phyloP scores from a whole-genome alignment of 1,140 invertebrate species.

The Cydia pomonella region DNA sequence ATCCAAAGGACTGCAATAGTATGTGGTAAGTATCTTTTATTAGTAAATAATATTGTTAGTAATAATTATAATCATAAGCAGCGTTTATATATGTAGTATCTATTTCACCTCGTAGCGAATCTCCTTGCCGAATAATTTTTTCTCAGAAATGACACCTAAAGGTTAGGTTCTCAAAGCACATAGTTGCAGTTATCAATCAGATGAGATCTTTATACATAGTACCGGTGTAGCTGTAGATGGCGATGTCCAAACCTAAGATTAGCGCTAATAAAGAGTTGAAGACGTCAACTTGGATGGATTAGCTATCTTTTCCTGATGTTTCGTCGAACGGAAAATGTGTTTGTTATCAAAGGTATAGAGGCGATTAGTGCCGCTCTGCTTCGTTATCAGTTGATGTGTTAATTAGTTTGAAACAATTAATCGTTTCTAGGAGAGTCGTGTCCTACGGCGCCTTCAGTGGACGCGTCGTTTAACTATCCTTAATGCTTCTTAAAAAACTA shows the following conservation, averaged over 20 bases:
- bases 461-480: neutral
- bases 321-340: conserved; percentile 23
- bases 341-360: conserved; percentile 45
- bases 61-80: too few relatives aligned
- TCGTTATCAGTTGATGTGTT: conserved; percentile 45
- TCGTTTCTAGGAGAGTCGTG: conserved; percentile 25
- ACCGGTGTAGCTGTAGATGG: neutral
- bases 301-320: conserved; percentile 16
- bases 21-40: neutral
- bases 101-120: too few relatives aligned
- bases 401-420: conserved; percentile 49
- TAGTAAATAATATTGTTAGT: too few relatives aligned
- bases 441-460: neutral
- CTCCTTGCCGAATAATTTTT: too few relatives aligned
- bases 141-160: too few relatives aligned
- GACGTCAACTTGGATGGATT: neutral
- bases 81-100: too few relatives aligned
- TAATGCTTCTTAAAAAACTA: neutral
- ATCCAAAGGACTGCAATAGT: neutral
- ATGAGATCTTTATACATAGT: too few relatives aligned
- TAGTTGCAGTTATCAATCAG: too few relatives aligned
- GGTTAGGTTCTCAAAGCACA: too few relatives aligned
- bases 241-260: neutral
- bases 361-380: conserved; percentile 42
- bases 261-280: neutral